Evolutionary conservation across 2,113 vertebrate species (phyloP).

Genomic region (Casuarius casuarius): DNA sequence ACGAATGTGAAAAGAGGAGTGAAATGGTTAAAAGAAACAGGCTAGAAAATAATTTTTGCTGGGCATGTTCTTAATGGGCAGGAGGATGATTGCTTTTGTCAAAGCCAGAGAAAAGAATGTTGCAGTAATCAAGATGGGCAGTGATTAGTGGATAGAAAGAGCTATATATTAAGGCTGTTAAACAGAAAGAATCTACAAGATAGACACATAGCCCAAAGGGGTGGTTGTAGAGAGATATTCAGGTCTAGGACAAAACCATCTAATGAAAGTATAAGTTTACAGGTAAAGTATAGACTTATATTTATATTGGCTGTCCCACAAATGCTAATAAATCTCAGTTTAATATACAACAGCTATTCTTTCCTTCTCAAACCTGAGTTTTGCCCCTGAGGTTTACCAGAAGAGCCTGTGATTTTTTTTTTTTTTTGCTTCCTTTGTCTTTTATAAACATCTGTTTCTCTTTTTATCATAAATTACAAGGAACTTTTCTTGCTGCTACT

Average conservation of each 20-base stretch:
- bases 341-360: neutral
- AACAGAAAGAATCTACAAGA: neutral
- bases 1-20: neutral
- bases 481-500: neutral
- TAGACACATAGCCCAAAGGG: neutral
- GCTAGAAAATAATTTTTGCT: conserved; percentile 40
- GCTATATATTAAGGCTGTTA: conserved; percentile 2
- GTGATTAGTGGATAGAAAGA: conserved; percentile 33
- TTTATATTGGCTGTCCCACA: neutral
- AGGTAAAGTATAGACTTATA: neutral
- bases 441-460: neutral
- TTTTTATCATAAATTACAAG: neutral
- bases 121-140: conserved; percentile 23
- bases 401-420: neutral
- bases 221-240: neutral
- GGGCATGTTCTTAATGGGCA: conserved; percentile 1
- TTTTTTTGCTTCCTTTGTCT: neutral
- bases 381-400: neutral
- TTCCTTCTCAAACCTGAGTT: neutral
- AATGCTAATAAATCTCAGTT: neutral
- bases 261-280: neutral
- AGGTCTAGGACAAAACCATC: neutral
- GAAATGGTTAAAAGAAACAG: conserved; percentile 30
- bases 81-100: conserved; percentile 40
- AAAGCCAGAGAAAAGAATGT: conserved; percentile 36